Evolutionary conservation across 2,113 vertebrate species (phyloP), one percentile per base, ranked within the genome.

Genomic region (Mastomys natalensis): DNA sequence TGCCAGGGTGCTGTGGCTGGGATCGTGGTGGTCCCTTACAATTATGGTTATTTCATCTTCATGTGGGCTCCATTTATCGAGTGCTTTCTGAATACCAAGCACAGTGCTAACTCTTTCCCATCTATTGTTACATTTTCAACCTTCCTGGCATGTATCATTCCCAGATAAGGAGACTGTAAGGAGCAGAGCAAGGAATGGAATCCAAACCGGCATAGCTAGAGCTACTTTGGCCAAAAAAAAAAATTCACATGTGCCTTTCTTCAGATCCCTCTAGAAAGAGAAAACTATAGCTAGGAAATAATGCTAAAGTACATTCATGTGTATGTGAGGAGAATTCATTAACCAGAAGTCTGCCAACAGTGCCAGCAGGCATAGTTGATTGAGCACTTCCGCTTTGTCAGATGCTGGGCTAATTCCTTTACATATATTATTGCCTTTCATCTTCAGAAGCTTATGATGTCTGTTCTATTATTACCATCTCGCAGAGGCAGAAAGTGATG

Each of bases 401-500:
- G 87, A 16, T 37, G 21, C 55, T 53, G 26, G 64, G n/a, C 70
- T 91, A 89, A 95, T 34, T 78, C 40, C 53, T 74, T 85, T 91
- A 78, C 3, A 58, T 40, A 76, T 26, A 93, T 87, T 64, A 94
- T 19, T 94, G 64, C 10, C 77, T 96, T 94, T 97, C 70, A 80
- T 70, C 53, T 43, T 87, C 80, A 86, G 24, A 89, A 97, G 13
- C 10, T 43, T 76, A 13, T 86, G 58, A 94, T 43, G 48, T 86
- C 11, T 5, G 34, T 77, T 90, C 53, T 85, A 72, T 90, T 94
- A 89, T 29, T 29, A 74, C 68, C 93, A 89, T 87, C 40, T 94
- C 81, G 81, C 58, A 91, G 84, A 94, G 21, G 24, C 31, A 95
- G 72, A 94, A 84, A 94, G 22, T 88, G 64, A 89, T 72, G 34